phyloP scores from a whole-genome alignment of 2,797 vertebrate genomes.

The Kryptolebias ocellatus region DNA sequence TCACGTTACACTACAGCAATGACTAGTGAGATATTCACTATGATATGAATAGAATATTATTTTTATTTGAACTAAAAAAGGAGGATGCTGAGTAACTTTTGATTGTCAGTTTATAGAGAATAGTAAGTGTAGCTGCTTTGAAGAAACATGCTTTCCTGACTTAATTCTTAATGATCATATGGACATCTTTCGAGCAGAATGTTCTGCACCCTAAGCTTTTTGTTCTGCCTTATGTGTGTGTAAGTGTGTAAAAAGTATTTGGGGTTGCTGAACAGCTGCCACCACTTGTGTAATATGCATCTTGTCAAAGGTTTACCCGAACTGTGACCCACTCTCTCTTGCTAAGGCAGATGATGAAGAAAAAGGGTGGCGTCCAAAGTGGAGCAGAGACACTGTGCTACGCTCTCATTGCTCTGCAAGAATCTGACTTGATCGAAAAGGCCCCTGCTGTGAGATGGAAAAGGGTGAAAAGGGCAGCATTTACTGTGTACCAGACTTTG shows the following conservation, averaged over 20 bases:
- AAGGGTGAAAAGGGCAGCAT: constrained; percentile 9
- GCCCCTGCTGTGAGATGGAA: constrained; percentile 15
- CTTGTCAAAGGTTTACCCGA: constrained; percentile 26
- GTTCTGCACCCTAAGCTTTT: not conserved
- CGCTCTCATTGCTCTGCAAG: constrained; percentile 25
- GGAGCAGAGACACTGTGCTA: constrained; percentile 31
- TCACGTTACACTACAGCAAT: constrained; percentile 43
- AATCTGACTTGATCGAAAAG: constrained; percentile 19
- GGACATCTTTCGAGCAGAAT: not conserved
- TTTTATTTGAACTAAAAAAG: not conserved
- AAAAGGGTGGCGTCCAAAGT: constrained; percentile 30
- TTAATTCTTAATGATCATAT: constrained; percentile 5
- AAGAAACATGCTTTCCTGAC: not conserved
- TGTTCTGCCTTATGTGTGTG: too few species aligned
- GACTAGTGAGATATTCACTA: constrained; percentile 22
- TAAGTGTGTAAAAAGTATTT: not conserved
- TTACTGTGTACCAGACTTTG: constrained; percentile 4
- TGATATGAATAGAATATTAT: too few species aligned
- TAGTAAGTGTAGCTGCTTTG: constrained; percentile 3
- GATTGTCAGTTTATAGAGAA: constrained; percentile 3
- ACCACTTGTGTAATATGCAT: constrained; percentile 17
- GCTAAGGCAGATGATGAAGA: constrained; percentile 15
- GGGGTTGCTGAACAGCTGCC: constrained; percentile 12
- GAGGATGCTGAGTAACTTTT: constrained; percentile 9
- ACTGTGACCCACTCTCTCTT: constrained; percentile 16